Conservation (phyloP, 2,797 vertebrate genomes). For the Chromobotia macracanthus region DNA sequence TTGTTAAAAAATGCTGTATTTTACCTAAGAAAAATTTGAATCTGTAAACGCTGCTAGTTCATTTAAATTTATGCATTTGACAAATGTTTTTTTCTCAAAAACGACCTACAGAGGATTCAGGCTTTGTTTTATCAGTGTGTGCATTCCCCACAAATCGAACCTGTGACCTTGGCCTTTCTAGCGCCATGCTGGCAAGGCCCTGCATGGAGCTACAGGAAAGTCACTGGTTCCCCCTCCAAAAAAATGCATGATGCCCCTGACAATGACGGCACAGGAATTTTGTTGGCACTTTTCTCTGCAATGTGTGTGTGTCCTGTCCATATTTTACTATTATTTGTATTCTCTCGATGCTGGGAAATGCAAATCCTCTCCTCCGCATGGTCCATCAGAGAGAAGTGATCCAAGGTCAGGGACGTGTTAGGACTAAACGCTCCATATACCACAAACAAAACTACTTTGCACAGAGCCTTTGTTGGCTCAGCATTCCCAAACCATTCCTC, state of each 20-base stretch:
- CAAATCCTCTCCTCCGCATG: slow-evolving; percentile 45
- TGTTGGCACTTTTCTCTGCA: not conserved
- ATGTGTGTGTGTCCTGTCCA: slow-evolving; percentile 23
- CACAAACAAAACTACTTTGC: slow-evolving; percentile 21
- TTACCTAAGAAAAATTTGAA: too few relatives aligned
- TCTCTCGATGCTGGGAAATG: slow-evolving; percentile 52
- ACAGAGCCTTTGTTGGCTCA: not conserved
- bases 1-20: too few relatives aligned
- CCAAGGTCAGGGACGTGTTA: slow-evolving; percentile 54
- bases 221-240: not conserved
- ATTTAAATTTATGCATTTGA: too few relatives aligned
- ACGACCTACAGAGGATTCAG: too few relatives aligned
- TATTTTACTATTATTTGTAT: slow-evolving; percentile 52
- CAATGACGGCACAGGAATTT: not conserved
- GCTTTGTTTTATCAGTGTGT: too few relatives aligned
- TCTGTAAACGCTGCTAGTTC: too few relatives aligned
- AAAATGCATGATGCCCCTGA: not conserved
- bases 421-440: slow-evolving; percentile 30
- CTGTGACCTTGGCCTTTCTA: too few relatives aligned
- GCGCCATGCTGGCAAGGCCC: too few relatives aligned
- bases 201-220: too few relatives aligned
- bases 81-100: too few relatives aligned
- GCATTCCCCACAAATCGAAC: too few relatives aligned
- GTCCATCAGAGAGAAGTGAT: slow-evolving; percentile 35
- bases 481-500: slow-evolving; percentile 28